A percentile compares a stretch with the other conserved stretches of the same genome.
Conservation (phyloP, 92 coral and sea anemone species). For the Parazoanthus swiftii region DNA sequence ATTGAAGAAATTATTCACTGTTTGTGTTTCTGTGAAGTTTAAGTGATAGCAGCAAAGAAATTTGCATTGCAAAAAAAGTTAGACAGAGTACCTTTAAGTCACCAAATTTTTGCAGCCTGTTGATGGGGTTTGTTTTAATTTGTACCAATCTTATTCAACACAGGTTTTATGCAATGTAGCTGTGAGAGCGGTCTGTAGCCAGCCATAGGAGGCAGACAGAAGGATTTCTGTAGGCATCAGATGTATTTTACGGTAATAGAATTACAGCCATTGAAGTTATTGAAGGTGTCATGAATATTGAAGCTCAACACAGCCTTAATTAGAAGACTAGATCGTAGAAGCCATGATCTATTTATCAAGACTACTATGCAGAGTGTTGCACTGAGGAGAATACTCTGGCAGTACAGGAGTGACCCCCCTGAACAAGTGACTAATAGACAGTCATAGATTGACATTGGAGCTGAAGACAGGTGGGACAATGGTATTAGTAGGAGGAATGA, state of each 20-base stretch:
- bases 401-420: conserved; percentile 20
- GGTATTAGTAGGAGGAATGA: conserved; percentile 4
- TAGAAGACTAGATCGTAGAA: conserved; percentile 25
- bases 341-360: conserved; percentile 18
- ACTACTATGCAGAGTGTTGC: conserved; percentile 3
- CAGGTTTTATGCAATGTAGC: conserved; percentile 39
- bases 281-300: conserved; percentile 23
- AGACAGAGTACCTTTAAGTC: not conserved
- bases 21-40: not conserved
- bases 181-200: conserved; percentile 31
- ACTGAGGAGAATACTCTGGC: conserved; percentile 19
- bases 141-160: conserved; percentile 11
- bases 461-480: conserved; percentile 42
- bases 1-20: not conserved
- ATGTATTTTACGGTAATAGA: conserved; percentile 29
- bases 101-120: not conserved
- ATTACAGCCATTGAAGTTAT: conserved; percentile 33
- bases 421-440: conserved; percentile 32
- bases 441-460: conserved; percentile 35
- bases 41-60: not conserved
- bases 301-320: conserved; percentile 23
- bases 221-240: conserved; percentile 32
- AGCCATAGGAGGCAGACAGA: conserved; percentile 41
- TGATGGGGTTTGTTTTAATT: not conserved
- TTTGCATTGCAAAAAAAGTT: not conserved